phyloP scores from a whole-genome alignment of 2,113 vertebrate species.

The Epinephelus cyanopodus region DNA sequence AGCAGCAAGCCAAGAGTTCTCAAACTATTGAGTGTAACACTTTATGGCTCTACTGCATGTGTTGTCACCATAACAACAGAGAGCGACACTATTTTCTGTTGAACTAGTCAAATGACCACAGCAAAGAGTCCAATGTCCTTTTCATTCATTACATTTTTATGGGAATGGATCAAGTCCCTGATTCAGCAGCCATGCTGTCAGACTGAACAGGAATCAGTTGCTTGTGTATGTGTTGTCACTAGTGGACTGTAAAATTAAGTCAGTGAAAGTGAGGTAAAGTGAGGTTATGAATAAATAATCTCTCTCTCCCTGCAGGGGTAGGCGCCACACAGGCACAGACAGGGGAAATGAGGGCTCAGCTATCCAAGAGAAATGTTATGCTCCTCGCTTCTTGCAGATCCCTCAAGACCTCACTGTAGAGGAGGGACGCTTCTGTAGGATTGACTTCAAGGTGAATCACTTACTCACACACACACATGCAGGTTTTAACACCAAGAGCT shows the following conservation, averaged over 20 bases:
- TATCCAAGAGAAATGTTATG: slow-evolving; percentile 96
- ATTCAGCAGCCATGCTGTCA: slow-evolving; percentile 5
- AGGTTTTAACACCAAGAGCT: background rate
- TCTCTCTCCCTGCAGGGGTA: slow-evolving; percentile 83
- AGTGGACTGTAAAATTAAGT: background rate
- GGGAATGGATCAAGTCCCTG: background rate
- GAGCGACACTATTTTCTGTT: no score
- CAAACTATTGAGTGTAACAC: no score
- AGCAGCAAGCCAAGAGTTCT: no score
- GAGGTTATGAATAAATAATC: slow-evolving; percentile 24
- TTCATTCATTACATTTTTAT: no score
- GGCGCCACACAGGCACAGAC: slow-evolving; percentile 87
- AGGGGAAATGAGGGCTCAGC: slow-evolving; percentile 85
- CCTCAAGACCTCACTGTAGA: slow-evolving; percentile 91
- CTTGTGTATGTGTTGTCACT: background rate
- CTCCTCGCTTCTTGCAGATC: slow-evolving; percentile 94
- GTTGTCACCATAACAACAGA: no score
- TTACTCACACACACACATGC: background rate
- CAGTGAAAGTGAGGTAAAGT: slow-evolving; percentile 20
- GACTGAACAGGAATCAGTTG: background rate
- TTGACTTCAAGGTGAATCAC: slow-evolving; percentile 92
- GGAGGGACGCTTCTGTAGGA: slow-evolving; percentile 94
- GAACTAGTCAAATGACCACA: no score
- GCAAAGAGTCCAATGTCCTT: no score
- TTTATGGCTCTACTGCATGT: no score